Percentiles rank a stretch among this genome's conserved stretches.
phyloP scores from a whole-genome alignment of 2,888 invertebrate genomes.

The Meiosimyza decipiens region DNA sequence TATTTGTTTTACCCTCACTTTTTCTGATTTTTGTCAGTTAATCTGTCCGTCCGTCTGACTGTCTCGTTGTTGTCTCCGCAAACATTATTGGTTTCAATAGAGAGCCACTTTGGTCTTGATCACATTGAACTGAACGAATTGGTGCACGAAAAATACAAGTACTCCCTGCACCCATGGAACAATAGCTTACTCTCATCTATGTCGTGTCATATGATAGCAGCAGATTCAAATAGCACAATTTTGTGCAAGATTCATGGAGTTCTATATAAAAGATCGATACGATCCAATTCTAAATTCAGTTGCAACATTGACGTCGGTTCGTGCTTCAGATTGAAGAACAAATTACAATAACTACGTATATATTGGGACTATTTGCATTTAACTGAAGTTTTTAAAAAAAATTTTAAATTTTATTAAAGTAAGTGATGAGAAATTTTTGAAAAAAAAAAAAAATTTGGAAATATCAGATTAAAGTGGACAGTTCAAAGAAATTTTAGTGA shows the following conservation, averaged over 20 bases:
- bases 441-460: no score
- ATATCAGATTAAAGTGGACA: no score
- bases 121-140: conserved; percentile 30
- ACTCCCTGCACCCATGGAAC: conserved; percentile 13
- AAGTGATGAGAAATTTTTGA: no score
- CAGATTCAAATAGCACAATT: conserved; percentile 17
- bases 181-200: not conserved
- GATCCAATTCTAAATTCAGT: conserved; percentile 63
- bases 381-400: no score
- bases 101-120: conserved; percentile 22
- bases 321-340: conserved; percentile 19
- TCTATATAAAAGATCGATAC: conserved; percentile 65
- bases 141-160: conserved; percentile 14
- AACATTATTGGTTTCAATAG: conserved; percentile 16
- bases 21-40: not conserved
- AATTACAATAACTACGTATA: no score
- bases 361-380: no score
- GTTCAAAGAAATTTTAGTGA: no score
- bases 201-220: not conserved
- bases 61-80: not conserved
- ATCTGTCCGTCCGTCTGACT: not conserved
- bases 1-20: conserved; percentile 5
- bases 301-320: conserved; percentile 57
- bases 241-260: conserved; percentile 56
- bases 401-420: no score